Evolutionary conservation across 2,888 invertebrate species (phyloP).

Genomic region (Mythimna ferrago): DNA sequence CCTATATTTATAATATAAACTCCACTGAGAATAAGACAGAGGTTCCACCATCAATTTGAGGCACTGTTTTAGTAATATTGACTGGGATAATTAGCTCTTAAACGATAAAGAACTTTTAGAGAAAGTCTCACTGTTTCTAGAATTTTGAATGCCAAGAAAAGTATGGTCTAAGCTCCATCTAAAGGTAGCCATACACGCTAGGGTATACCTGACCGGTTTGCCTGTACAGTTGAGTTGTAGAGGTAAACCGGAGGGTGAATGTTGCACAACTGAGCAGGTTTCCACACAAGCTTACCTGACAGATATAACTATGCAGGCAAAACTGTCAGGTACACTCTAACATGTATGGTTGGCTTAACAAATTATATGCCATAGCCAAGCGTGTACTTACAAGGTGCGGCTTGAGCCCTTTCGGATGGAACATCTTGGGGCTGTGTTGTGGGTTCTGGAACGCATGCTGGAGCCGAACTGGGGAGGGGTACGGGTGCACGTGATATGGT

Average conservation of each 20-base stretch:
- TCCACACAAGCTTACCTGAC: too few relatives aligned
- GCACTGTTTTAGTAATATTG: background rate
- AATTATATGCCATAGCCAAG: constrained; percentile 4
- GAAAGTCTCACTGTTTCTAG: background rate
- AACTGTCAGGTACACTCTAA: too few relatives aligned
- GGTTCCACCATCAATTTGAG: background rate
- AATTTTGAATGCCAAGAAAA: background rate
- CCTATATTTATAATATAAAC: background rate
- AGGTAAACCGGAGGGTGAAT: too few relatives aligned
- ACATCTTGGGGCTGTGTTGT: constrained; percentile 90
- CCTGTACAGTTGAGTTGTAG: too few relatives aligned
- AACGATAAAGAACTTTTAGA: background rate
- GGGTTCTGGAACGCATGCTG: constrained; percentile 92
- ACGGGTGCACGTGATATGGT: constrained; percentile 94
- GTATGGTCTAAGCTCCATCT: background rate
- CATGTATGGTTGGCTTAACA: background rate
- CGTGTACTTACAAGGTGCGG: constrained; percentile 89
- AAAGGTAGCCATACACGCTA: too few relatives aligned
- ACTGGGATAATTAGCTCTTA: background rate
- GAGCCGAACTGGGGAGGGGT: constrained; percentile 91
- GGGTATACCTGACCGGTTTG: too few relatives aligned
- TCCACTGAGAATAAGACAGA: background rate
- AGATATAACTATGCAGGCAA: too few relatives aligned
- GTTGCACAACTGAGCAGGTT: too few relatives aligned
- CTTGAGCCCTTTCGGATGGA: constrained; percentile 91